Conservation (phyloP, 2,888 invertebrate genomes). For the Diachrysia chrysitis region DNA sequence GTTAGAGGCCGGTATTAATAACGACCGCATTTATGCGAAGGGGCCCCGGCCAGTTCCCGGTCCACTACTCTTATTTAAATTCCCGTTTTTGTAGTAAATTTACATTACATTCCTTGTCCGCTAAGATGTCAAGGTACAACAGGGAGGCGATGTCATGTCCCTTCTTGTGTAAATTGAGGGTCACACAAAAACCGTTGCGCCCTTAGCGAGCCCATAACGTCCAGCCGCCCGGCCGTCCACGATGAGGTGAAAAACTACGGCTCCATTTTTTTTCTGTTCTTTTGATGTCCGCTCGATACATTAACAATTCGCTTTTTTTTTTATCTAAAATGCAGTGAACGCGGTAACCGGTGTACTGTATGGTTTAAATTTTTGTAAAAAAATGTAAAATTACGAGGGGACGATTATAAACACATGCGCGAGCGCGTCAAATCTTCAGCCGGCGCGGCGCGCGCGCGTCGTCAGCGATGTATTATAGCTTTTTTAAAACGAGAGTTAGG, state of each 20-base stretch:
- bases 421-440: conserved; percentile 89
- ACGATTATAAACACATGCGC: conserved; percentile 88
- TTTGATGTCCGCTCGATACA: conserved; percentile 79
- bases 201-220: conserved; percentile 83
- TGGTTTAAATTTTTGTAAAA: conserved; percentile 81
- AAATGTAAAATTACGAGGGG: conserved; percentile 86
- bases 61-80: conserved; percentile 88
- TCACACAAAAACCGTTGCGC: conserved; percentile 89
- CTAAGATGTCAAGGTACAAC: conserved; percentile 82
- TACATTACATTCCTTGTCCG: conserved; percentile 85
- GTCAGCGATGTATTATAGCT: conserved; percentile 83
- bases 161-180: conserved; percentile 88
- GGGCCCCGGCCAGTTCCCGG: conserved; percentile 69
- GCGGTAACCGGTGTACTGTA: conserved; percentile 82
- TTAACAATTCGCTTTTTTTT: conserved; percentile 81
- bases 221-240: conserved; percentile 81
- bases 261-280: conserved; percentile 75
- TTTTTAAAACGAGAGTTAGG: conserved; percentile 85
- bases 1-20: conserved; percentile 79
- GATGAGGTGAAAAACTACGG: conserved; percentile 81
- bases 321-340: conserved; percentile 70
- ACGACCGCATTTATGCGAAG: conserved; percentile 82
- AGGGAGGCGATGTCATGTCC: conserved; percentile 76
- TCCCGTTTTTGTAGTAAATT: conserved; percentile 87
- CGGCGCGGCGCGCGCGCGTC: conserved; percentile 86